Base-by-base conservation (phyloP, 2,797 vertebrate species). In the Adrianichthys oophorus region DNA sequence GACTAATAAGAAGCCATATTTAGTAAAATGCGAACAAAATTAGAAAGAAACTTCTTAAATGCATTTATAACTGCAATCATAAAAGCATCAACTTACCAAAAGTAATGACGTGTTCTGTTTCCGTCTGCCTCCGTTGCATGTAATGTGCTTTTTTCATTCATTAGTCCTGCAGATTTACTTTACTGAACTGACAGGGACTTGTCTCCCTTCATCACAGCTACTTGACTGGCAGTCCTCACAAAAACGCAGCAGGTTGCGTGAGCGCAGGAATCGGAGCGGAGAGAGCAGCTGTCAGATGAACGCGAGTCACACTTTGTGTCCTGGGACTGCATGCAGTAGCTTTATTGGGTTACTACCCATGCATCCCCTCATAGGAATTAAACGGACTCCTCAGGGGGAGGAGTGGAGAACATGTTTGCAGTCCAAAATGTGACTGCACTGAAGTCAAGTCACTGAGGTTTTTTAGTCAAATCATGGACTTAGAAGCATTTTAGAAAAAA, bases 271-370 rank as follows among this genome's bases (percentile, higher is more conserved):
- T 18, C 32, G 48, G 32, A 81, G 61, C 68, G 65, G 68, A 79
- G 65, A 76, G 72, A 62, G 42, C 62, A 53, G 75, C 79, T 78
- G 74, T 83, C 73, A 71, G 68, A 72, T 15, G 79, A 84, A 78
- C 75, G 75, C 68, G 82, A 79, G 55, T 82, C 78, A 62, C 84
- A 78, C 88, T 86, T 90, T 82, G 72, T 86, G 77, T 74, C 68
- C 52, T 41, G 61, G 71, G 83, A 86, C 61, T 41, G 45, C 59
- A 74, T 72, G 78, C 77, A 82, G 72, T 64, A 84, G 78, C 78
- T 90, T 90, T 91, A 92, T 90, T 87, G 77, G 70, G 79, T 70
- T 81, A 74, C 68, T 82, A 72, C 67, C 24, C 37, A 4, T 72
- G 69, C 72, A 83, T 88, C 80, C 80, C 69, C 82, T 85, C 85